phyloP scores from a whole-genome alignment of 2,888 invertebrate genomes.

The Escarpia spicata region DNA sequence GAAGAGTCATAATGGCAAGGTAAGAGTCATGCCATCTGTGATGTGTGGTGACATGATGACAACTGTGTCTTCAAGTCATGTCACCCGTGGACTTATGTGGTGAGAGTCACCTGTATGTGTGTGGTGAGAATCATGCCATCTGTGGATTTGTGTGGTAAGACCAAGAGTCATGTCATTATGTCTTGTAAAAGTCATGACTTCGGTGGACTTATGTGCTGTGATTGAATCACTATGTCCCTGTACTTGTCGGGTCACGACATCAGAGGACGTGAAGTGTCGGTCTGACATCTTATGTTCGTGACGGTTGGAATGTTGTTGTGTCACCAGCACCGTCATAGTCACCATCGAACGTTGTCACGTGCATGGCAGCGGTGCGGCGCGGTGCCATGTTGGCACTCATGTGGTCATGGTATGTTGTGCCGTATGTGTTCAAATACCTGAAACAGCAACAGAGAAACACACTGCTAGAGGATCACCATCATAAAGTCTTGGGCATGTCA shows the following conservation, averaged over 20 bases:
- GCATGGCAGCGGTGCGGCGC: not conserved
- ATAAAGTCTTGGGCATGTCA: not conserved
- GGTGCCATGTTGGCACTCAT: not conserved
- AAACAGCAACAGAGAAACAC: not conserved
- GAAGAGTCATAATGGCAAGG: not conserved
- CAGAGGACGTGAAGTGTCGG: not conserved
- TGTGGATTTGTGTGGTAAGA: not conserved
- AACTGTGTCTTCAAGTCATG: not conserved
- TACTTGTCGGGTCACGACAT: not conserved
- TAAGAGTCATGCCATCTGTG: not conserved
- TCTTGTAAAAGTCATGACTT: not conserved
- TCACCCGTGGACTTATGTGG: not conserved
- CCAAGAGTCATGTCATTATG: not conserved
- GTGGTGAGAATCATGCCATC: not conserved
- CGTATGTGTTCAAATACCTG: conserved; percentile 16
- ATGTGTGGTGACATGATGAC: not conserved
- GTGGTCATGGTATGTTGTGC: not conserved
- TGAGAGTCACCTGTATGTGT: not conserved
- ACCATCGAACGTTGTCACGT: not conserved
- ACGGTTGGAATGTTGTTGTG: not conserved
- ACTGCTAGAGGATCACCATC: not conserved
- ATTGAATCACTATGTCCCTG: not conserved
- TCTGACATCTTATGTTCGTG: not conserved
- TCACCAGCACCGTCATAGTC: not conserved
- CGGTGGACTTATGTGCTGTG: not conserved